These are phyloP conservation scores for Epinephelus fuscoguttatus DNA, from an alignment of 2,113 vertebrate genomes.

Conservation along the genomic window DNA sequence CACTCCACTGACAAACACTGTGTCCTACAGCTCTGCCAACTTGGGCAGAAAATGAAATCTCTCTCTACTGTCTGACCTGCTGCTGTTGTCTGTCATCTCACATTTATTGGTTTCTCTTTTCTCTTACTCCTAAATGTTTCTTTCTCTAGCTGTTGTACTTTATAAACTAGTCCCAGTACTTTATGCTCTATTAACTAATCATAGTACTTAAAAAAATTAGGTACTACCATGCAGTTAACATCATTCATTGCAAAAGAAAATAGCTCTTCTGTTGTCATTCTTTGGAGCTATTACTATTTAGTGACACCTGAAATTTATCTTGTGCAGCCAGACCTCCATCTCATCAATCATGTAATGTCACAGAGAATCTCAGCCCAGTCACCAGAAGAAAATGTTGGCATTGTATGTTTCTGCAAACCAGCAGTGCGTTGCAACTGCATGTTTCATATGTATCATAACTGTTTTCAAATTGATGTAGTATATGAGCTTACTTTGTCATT, in stretches of 20 bases:
- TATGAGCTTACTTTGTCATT: no score
- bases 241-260: not conserved
- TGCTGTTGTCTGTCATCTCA: conserved; percentile 23
- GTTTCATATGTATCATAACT: no score
- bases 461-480: no score
- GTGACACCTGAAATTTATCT: not conserved
- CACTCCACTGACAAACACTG: conserved; percentile 10
- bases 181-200: not conserved
- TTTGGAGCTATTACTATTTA: not conserved
- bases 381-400: no score
- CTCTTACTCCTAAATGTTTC: not conserved
- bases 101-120: not conserved
- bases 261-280: not conserved
- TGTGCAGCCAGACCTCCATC: not conserved
- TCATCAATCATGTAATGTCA: not conserved
- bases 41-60: conserved; percentile 51
- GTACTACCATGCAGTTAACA: not conserved
- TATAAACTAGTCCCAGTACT: not conserved
- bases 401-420: no score
- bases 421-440: no score
- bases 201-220: not conserved
- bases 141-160: not conserved
- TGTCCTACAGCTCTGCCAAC: conserved; percentile 25
- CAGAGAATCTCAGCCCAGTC: not conserved
- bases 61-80: conserved; percentile 33